Percentiles rank a stretch among this genome's conserved stretches.
Evolutionary conservation across 1,140 invertebrate species (phyloP).

Genomic region (Meteorus sp.): DNA sequence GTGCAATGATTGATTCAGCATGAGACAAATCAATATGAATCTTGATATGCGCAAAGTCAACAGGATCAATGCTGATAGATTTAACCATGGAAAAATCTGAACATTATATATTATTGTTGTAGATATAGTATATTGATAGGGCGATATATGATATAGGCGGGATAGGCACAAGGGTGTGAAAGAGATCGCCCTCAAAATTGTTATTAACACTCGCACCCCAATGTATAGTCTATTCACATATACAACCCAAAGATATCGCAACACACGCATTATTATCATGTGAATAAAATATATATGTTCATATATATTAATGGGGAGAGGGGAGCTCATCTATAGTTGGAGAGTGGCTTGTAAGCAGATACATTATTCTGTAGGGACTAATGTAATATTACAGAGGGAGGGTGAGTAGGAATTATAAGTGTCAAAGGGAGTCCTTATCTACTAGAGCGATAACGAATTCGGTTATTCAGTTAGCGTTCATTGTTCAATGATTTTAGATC

Average conservation of each 20-base stretch:
- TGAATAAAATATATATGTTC: conserved; percentile 58
- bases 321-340: conserved; percentile 25
- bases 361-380: conserved; percentile 55
- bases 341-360: conserved; percentile 45
- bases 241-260: conserved; percentile 49
- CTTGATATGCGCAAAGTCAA: no score
- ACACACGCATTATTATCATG: conserved; percentile 57
- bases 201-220: conserved; percentile 54
- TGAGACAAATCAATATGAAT: no score
- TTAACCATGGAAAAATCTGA: no score
- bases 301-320: no score
- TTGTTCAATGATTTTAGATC: conserved; percentile 59
- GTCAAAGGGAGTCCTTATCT: conserved; percentile 43
- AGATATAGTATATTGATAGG: background rate
- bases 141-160: background rate
- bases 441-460: conserved; percentile 47
- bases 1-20: no score
- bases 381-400: conserved; percentile 55
- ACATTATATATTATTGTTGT: no score
- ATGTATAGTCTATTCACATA: no score
- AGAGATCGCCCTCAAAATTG: conserved; percentile 44
- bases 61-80: no score
- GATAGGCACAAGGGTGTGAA: conserved; percentile 11
- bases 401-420: conserved; percentile 26
- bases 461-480: conserved; percentile 58